Evolutionary conservation across 2,797 vertebrate species (phyloP), one percentile per base, ranked within the genome.

Genomic region (Menidia menidia): DNA sequence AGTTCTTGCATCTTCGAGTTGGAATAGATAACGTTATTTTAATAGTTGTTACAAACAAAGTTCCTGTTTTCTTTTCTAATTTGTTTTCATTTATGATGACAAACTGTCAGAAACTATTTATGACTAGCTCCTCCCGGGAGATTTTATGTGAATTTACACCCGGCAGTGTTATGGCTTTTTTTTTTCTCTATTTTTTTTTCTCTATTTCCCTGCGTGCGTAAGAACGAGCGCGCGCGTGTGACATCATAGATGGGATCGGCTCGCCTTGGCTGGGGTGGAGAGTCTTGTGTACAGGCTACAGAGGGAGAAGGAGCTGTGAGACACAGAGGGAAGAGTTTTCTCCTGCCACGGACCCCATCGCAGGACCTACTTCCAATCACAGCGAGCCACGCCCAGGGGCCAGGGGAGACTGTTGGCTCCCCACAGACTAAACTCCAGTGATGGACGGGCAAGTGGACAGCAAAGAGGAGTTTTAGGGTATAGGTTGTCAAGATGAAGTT

Each of bases 401-500:
- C 72, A 42, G 55, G 67, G 69, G 63, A 75, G 39, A 73, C 72
- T 4, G 51, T 15, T 48, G 25, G 39, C 35, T 42, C 53, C 47
- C 56, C 51, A 68, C 61, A 74, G 56, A 58, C 72, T 64, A 70
- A 75, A 81, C 65, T 80, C 59, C 71, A 67, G 73, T 12, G 31
- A 75, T 87, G 65, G 77, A 79, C 68, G 68, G 30, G 42, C 64
- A 48, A 16, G 43, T 70, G 78, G 72, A 60, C 63, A n/a, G 44
- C 19, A 61, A 63, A 66, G 77, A 67, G 50, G 73, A 81, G 70
- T 75, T 71, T 53, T 80, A 43, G 52, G 48, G 48, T 43, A 59
- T 55, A 78, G 50, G 61, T 65, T 77, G 71, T 12, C 52, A 86
- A 85, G 57, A 95, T 95, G 95, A 95, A 95, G 93, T 95, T 95